Percentiles rank a stretch among this genome's conserved stretches.
Evolutionary conservation across 2,888 invertebrate genomes (phyloP).

Genomic region (Andrena camellia): DNA sequence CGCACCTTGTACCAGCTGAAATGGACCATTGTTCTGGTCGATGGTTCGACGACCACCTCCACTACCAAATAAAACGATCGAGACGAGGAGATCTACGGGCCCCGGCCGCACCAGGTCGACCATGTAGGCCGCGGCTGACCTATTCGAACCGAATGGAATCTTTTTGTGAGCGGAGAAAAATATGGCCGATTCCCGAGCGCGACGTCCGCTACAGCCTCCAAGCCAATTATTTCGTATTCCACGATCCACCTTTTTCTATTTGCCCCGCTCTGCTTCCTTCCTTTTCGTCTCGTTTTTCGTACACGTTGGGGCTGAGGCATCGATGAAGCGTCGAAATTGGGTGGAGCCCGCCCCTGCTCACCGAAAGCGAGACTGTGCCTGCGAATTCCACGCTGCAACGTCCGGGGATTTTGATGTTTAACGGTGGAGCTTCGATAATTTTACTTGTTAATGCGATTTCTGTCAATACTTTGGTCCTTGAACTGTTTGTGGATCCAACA

Average conservation of each 20-base stretch:
- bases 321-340: conserved; percentile 12
- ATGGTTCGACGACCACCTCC: conserved; percentile 76
- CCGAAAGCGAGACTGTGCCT: background rate
- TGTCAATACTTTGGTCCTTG: background rate
- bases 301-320: background rate
- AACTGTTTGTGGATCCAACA: background rate
- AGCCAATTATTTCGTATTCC: conserved; percentile 36
- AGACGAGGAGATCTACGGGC: conserved; percentile 66
- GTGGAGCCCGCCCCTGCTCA: background rate
- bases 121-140: conserved; percentile 67
- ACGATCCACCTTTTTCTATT: conserved; percentile 6
- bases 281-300: background rate
- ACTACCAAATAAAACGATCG: conserved; percentile 72
- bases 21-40: conserved; percentile 79
- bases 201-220: conserved; percentile 40
- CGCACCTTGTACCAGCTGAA: conserved; percentile 69
- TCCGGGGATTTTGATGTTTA: background rate
- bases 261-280: too few species aligned
- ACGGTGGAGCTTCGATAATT: background rate
- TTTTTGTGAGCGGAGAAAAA: conserved; percentile 46
- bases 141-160: conserved; percentile 61
- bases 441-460: background rate
- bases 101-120: conserved; percentile 57
- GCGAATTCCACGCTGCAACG: background rate
- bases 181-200: conserved; percentile 33